These are phyloP conservation scores for Strigamia crassipes DNA, from an alignment of 2,888 invertebrate species.

Conservation along the genomic window DNA sequence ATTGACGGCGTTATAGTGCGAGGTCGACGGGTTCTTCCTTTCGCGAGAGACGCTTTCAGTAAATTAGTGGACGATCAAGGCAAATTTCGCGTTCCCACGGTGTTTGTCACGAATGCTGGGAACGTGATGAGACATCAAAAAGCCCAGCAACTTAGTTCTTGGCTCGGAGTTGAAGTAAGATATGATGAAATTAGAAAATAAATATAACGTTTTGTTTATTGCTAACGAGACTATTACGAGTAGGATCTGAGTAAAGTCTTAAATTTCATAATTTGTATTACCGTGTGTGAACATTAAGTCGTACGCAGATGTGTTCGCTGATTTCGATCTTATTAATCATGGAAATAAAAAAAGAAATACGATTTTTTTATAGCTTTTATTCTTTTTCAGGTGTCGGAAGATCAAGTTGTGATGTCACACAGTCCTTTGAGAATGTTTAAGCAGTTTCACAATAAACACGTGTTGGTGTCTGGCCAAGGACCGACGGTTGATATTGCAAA, in stretches of 20 bases:
- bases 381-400: conserved; percentile 61
- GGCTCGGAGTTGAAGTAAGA: conserved; percentile 65
- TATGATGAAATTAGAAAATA: neutral
- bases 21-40: conserved; percentile 66
- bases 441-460: conserved; percentile 67
- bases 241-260: conserved; percentile 31
- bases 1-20: conserved; percentile 71
- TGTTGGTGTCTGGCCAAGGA: conserved; percentile 68
- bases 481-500: conserved; percentile 63
- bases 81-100: conserved; percentile 66
- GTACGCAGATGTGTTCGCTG: no score
- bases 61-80: conserved; percentile 63
- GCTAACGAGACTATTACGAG: neutral
- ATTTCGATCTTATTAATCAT: no score
- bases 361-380: neutral
- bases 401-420: conserved; percentile 71
- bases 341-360: neutral
- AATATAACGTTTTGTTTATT: no score
- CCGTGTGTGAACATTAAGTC: neutral
- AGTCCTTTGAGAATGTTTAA: conserved; percentile 67
- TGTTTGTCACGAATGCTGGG: conserved; percentile 71
- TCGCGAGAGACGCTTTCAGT: conserved; percentile 66
- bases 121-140: conserved; percentile 66
- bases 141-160: conserved; percentile 66
- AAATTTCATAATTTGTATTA: neutral